phyloP scores from a whole-genome alignment of 2,888 invertebrate species.

The Tanypteryx hageni region DNA sequence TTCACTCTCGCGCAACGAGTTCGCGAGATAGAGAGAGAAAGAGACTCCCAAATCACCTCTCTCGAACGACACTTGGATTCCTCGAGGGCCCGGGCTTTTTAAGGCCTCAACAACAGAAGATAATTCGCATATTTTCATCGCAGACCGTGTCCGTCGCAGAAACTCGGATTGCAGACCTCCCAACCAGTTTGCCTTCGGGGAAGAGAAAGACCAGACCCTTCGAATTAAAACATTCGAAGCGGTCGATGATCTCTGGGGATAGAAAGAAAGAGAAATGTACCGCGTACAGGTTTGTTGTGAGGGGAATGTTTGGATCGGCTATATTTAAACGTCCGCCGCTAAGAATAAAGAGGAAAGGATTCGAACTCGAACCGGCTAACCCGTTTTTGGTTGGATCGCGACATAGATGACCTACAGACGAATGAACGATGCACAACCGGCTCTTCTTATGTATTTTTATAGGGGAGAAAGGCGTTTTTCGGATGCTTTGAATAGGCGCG shows the following conservation, averaged over 20 bases:
- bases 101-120: too few relatives aligned
- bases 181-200: too few relatives aligned
- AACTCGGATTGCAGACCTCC: too few relatives aligned
- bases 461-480: background rate
- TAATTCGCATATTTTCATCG: too few relatives aligned
- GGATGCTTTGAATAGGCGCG: background rate
- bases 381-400: background rate
- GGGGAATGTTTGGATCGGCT: background rate
- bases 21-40: background rate
- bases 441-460: background rate
- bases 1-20: slow-evolving; percentile 1
- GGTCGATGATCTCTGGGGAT: background rate
- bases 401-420: background rate
- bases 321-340: background rate
- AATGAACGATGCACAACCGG: background rate
- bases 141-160: too few relatives aligned
- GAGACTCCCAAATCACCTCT: background rate
- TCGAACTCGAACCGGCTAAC: background rate
- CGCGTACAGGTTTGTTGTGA: too few relatives aligned
- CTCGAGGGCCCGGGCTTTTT: too few relatives aligned
- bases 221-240: background rate
- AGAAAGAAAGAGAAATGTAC: too few relatives aligned
- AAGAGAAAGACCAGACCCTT: too few relatives aligned
- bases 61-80: too few relatives aligned
- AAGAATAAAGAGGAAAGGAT: background rate